Base-by-base conservation (phyloP, 1,140 invertebrate genomes). In the Chrysomallon squamiferum region DNA sequence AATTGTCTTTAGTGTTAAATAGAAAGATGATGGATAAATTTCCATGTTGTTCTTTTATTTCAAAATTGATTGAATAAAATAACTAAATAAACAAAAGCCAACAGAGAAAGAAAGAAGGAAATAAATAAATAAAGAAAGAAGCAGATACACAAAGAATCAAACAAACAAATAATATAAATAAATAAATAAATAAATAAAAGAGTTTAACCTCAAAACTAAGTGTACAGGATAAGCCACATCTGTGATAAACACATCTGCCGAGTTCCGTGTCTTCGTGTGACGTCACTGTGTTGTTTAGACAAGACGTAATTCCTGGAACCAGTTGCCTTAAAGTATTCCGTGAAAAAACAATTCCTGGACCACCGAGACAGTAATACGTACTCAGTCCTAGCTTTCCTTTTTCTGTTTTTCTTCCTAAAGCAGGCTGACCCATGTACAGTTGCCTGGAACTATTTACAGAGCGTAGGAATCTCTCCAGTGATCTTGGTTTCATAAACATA, bases 211-310 rank as follows among this genome's bases (percentile, higher is more conserved):
- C n/a, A n/a, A n/a, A n/a, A n/a, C n/a, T n/a, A n/a, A n/a, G n/a
- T 15, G 38, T 49, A 22, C 68, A 70, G 18, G 43, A n/a, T 1
- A 66, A 2, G 0, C 64, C 52, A 33, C 54, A 45, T n/a, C 30
- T 18, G 18, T 92, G 93, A 72, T 92, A 90, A 9, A 99, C 93
- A 84, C 97, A 99, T 56, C 97, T 87, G 15, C 97, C 97, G 57
- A 99, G 86, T 86, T 99, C 97, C 3, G 98, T 95, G 83, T 99
- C 97, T 85, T 99, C 97, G 84, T 99, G 97, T 0, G 91, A 93
- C 0, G 96, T 96, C 79, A 95, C 94, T 15, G 99, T 87, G 85
- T 97, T 93, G 74, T 91, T 90, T 38, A 99, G 84, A 79, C 96
- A 99, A 29, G 73, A 56, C 43, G 74, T 60, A 13, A 88, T 69